phyloP scores from a whole-genome alignment of 2,888 invertebrate genomes.

The Darwinula stevensoni region DNA sequence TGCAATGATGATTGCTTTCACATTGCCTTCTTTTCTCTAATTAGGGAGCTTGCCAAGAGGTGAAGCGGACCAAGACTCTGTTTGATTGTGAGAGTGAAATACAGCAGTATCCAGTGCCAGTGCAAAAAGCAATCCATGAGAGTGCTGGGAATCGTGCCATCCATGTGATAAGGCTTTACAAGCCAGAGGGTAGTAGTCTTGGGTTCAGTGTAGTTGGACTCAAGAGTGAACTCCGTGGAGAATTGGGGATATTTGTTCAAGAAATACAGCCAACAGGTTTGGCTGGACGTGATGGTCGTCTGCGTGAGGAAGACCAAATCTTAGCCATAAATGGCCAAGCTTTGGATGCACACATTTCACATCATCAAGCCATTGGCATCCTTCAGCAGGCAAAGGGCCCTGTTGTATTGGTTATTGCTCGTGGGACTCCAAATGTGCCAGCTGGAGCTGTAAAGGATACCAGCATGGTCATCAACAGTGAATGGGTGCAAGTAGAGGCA shows the following conservation, averaged over 20 bases:
- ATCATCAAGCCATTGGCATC: slow-evolving; percentile 46
- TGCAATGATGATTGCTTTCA: too few species aligned
- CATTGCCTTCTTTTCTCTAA: too few species aligned
- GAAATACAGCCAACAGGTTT: slow-evolving; percentile 31
- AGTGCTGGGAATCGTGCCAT: neutral
- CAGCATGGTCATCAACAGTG: slow-evolving; percentile 33
- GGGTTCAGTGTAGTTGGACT: slow-evolving; percentile 35
- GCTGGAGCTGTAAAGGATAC: neutral
- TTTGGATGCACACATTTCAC: slow-evolving; percentile 39
- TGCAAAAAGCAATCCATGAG: neutral
- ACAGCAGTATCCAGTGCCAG: too few species aligned
- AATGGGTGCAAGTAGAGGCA: slow-evolving; percentile 98
- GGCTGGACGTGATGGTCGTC: slow-evolving; percentile 30
- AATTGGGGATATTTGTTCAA: slow-evolving; percentile 32
- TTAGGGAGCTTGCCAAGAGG: too few species aligned
- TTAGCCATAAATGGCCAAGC: slow-evolving; percentile 51
- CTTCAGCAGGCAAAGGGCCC: slow-evolving; percentile 36
- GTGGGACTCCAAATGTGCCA: slow-evolving; percentile 12
- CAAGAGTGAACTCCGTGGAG: slow-evolving; percentile 27
- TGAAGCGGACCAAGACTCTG: too few species aligned
- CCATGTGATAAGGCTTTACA: slow-evolving; percentile 22
- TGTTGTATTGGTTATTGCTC: slow-evolving; percentile 17
- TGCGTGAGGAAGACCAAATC: slow-evolving; percentile 51
- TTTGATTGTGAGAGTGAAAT: too few species aligned
- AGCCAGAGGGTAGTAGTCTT: slow-evolving; percentile 31